Conservation (phyloP, 2,888 invertebrate genomes). For the Stenoptilia bipunctidactyla region DNA sequence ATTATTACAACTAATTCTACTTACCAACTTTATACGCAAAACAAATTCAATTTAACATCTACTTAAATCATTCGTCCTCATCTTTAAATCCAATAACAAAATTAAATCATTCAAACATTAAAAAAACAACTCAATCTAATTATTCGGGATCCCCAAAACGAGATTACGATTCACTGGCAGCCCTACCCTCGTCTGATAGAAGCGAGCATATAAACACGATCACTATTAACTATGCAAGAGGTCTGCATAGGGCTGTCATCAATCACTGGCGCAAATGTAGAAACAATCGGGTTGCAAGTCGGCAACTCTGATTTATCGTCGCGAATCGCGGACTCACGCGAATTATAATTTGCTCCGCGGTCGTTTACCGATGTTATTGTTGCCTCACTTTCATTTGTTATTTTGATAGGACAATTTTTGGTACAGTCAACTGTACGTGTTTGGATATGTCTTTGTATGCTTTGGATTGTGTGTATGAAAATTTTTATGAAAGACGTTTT, state of each 20-base stretch:
- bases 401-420: no score
- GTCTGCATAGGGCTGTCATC: constrained; percentile 27
- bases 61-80: no score
- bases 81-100: neutral
- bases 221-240: constrained; percentile 18
- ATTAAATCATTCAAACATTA: constrained; percentile 10
- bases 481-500: no score
- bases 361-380: neutral
- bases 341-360: constrained; percentile 9
- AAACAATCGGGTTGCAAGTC: constrained; percentile 34
- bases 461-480: no score
- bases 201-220: constrained; percentile 6
- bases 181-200: constrained; percentile 9
- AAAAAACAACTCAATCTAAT: constrained; percentile 9
- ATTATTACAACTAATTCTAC: no score
- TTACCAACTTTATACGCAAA: no score
- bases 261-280: constrained; percentile 45
- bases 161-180: constrained; percentile 1
- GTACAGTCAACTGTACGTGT: no score
- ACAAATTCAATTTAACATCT: no score
- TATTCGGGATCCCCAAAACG: constrained; percentile 7
- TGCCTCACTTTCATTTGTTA: neutral
- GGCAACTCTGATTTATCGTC: constrained; percentile 33
- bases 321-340: constrained; percentile 27
- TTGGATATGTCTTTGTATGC: no score